Evolutionary conservation across 2,888 invertebrate species (phyloP), one percentile per base, ranked within the genome.

Genomic region (Mimachlamys varia): DNA sequence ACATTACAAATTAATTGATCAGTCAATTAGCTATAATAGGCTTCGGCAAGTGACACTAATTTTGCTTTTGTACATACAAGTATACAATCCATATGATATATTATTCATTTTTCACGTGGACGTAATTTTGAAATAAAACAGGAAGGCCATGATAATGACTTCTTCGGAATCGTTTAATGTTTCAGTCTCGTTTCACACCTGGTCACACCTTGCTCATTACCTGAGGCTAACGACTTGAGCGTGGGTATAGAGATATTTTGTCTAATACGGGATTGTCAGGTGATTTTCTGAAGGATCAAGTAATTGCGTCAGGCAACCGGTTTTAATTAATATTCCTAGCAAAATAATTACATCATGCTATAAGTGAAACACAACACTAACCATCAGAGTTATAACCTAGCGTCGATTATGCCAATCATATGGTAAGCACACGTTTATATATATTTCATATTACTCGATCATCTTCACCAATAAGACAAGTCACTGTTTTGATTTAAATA

Each of bases 311-410:
- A 76, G 76, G 76, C 76, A 33, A 76, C 33, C 27, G 27, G 33
- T 76, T 76, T 76, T 27, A 76, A 33, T 76, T 76, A 76, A 76
- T 76, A 76, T 76, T 76, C 76, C 33, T 33, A 33, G 76, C 12
- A 1, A 27, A 22, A 76, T 76, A 76, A 76, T 76, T 27, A 76
- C 33, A 33, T 76, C 76, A 76, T 76, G 76, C 76, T 76, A 76
- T 76, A 12, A 33, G 33, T 76, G 33, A 76, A 76, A 76, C 12
- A 22, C 7, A n/a, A 58, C 22, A 58, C n/a, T 19, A 19, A 22
- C 22, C 7, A 19, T 58, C 58, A 58, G 58, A 58, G 7, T 58
- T n/a, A n/a, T n/a, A n/a, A 58, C 58, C 58, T 58, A 19, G 58
- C 19, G 58, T 58, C n/a, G 58, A 22, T n/a, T 19, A 7, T n/a